phyloP scores from a whole-genome alignment of 2,888 invertebrate genomes.

The Noctua pronuba region DNA sequence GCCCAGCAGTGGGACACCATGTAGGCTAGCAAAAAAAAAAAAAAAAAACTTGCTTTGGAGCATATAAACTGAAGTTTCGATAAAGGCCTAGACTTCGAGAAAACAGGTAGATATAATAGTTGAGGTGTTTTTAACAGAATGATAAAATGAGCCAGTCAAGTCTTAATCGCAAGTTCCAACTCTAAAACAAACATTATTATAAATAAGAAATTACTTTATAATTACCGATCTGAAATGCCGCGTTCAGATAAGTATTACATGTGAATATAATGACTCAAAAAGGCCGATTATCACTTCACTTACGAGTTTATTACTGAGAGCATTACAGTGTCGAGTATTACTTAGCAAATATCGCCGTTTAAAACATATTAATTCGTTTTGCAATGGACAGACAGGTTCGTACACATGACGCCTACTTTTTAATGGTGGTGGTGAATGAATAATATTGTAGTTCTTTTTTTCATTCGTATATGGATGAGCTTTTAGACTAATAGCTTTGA shows the following conservation, averaged over 20 bases:
- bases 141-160: slow-evolving; percentile 19
- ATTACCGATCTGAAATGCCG: slow-evolving; percentile 59
- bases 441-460: too few relatives aligned
- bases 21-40: too few relatives aligned
- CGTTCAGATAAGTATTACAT: slow-evolving; percentile 54
- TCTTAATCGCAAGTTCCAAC: slow-evolving; percentile 37
- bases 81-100: slow-evolving; percentile 7
- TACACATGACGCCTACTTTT: neutral
- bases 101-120: slow-evolving; percentile 13
- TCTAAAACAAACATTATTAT: slow-evolving; percentile 46
- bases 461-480: too few relatives aligned
- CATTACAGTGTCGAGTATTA: slow-evolving; percentile 38
- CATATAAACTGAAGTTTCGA: neutral
- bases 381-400: neutral
- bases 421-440: neutral
- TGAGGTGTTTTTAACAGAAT: slow-evolving; percentile 35
- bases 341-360: slow-evolving; percentile 23
- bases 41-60: neutral
- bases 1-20: too few relatives aligned
- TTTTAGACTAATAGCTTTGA: slow-evolving; percentile 1
- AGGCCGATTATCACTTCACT: slow-evolving; percentile 50
- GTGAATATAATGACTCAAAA: slow-evolving; percentile 47
- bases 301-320: slow-evolving; percentile 51
- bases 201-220: slow-evolving; percentile 56
- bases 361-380: slow-evolving; percentile 29